Conservation (phyloP, 2,797 vertebrate species). For the Bradypodion ventrale region DNA sequence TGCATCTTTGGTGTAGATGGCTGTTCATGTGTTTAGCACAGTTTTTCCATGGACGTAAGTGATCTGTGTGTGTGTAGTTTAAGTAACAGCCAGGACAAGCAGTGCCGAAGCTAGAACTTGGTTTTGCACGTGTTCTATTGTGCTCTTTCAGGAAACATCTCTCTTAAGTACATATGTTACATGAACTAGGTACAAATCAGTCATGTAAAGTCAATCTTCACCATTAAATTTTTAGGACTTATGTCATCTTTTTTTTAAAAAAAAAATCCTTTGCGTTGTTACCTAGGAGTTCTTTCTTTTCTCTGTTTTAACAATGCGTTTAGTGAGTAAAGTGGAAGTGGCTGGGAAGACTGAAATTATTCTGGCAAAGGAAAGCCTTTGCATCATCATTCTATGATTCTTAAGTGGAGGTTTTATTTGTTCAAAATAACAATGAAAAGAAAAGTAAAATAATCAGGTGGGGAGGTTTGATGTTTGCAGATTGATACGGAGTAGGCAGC, state of each 20-base stretch:
- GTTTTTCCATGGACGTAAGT: conserved; percentile 11
- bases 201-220: neutral
- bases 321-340: neutral
- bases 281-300: conserved; percentile 23
- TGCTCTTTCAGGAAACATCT: conserved; percentile 13
- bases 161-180: neutral
- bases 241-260: neutral
- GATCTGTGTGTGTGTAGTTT: neutral
- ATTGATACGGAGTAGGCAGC: no score
- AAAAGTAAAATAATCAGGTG: no score
- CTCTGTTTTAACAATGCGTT: fast-evolving
- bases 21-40: neutral
- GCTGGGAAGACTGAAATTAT: neutral
- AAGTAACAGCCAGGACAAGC: conserved; percentile 16
- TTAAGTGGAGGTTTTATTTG: neutral
- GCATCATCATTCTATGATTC: conserved; percentile 1
- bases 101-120: fast-evolving
- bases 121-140: neutral
- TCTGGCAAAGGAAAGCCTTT: conserved; percentile 1
- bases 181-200: neutral
- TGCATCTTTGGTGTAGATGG: neutral
- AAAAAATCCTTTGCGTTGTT: neutral
- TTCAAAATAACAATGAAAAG: neutral
- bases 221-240: neutral
- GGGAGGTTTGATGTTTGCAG: no score